Evolutionary conservation across 2,888 invertebrate genomes (phyloP), one percentile per base, ranked within the genome.

Genomic region (Gnatocerus cornutus): DNA sequence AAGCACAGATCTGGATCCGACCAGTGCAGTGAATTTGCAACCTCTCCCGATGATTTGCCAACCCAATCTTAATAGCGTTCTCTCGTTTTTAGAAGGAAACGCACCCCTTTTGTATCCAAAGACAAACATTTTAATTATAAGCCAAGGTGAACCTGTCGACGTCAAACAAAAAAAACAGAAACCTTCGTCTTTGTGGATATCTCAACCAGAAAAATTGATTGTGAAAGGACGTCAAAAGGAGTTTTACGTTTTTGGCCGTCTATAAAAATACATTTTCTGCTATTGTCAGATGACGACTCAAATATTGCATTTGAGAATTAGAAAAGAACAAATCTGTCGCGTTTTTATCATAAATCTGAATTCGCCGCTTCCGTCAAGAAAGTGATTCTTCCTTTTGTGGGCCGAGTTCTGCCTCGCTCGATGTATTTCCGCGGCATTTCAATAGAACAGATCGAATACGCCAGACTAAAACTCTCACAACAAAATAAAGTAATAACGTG

Each of bases 41-140:
- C 53, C 64, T 53, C 55, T 45, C 45, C 41, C 64, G 41, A 55
- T 64, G 53, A 64, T 64, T 64, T 64, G 64, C 64, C 33, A 64
- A 55, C 64, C 53, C 53, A 53, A 53, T 53, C 64, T 62, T 64
- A 64, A 64, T 64, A 53, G 63, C 53, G 41, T 50, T 21, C 62
- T 48, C 16, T 13, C 16, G 39, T 59, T 53, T 55, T 55, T 64
- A 45, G 13, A 55, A 53, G 9, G 64, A 53, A 53, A 55, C 9
- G 16, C 41, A 45, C 53, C 64, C 53, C 50, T 14, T 30, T 30
- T 21, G 21, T 21, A 21, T 4, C 21, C 21, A 21, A 21, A 33
- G 7, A 9, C 33, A 33, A 33, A 7, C 16, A 37, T 43, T 41
- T 41, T 41, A 41, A 41, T 41, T 41, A 41, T 41, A 41, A 41